These are phyloP conservation scores for Pseudorhiza aurosa DNA, from an alignment of 30 jellyfish, hydroid and myxozoan genomes.

Conservation along the genomic window DNA sequence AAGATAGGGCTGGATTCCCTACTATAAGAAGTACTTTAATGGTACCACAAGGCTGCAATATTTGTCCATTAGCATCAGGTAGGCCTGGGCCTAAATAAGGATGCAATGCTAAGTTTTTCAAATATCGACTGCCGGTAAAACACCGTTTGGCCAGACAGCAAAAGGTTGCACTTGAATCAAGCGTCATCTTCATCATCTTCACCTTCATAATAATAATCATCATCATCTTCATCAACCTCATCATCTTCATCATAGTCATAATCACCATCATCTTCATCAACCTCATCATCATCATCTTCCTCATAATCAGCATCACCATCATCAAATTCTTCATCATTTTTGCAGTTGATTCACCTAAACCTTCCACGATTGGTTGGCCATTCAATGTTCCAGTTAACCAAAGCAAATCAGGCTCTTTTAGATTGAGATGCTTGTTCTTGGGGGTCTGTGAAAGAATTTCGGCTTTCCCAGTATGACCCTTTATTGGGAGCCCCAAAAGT, in stretches of 20 bases:
- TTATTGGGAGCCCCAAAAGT: constrained; percentile 19
- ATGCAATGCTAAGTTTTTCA: constrained; percentile 3
- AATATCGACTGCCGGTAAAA: constrained; percentile 30
- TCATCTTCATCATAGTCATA: too few relatives aligned
- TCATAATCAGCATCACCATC: too few relatives aligned
- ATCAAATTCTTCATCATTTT: too few relatives aligned
- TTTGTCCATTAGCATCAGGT: constrained; percentile 31
- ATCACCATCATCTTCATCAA: too few relatives aligned
- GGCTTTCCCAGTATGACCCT: constrained; percentile 61
- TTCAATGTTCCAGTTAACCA: constrained; percentile 51
- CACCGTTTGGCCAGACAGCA: constrained; percentile 47
- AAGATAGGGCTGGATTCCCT: constrained; percentile 43
- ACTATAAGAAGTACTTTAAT: constrained; percentile 20
- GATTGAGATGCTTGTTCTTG: neutral
- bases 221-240: too few relatives aligned
- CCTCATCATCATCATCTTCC: too few relatives aligned
- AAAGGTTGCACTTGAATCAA: constrained; percentile 40
- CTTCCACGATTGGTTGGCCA: constrained; percentile 18
- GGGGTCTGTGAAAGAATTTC: constrained; percentile 29
- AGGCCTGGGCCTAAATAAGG: constrained; percentile 48
- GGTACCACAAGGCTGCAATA: constrained; percentile 26
- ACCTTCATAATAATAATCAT: too few relatives aligned
- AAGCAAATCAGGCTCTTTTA: constrained; percentile 1
- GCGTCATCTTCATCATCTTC: too few relatives aligned
- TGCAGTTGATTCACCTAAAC: too few relatives aligned